Evolutionary conservation across 2,113 vertebrate genomes (phyloP).

Genomic region (Pluvialis apricaria): DNA sequence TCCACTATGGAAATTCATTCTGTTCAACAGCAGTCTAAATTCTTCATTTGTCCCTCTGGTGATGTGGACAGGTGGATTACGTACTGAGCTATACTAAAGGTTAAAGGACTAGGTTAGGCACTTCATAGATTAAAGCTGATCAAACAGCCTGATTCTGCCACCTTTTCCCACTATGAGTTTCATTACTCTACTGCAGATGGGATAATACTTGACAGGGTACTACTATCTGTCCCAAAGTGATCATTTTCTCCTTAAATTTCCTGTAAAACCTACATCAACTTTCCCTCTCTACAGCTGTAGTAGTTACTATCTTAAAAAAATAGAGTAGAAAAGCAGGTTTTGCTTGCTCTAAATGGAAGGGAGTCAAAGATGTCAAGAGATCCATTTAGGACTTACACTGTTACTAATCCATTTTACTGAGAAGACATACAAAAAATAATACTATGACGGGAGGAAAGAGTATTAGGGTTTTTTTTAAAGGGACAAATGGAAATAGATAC

Average conservation of each 20-base stretch:
- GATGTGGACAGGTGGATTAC: constrained; percentile 35
- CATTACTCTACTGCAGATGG: constrained; percentile 19
- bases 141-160: constrained; percentile 33
- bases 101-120: constrained; percentile 36
- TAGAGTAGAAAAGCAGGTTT: constrained; percentile 37
- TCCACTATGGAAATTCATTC: constrained; percentile 56
- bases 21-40: constrained; percentile 37
- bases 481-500: constrained; percentile 1
- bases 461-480: background rate
- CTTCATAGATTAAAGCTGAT: constrained; percentile 44
- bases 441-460: background rate
- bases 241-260: constrained; percentile 59
- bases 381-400: constrained; percentile 17
- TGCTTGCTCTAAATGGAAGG: background rate
- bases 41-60: constrained; percentile 33
- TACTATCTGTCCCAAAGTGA: constrained; percentile 52
- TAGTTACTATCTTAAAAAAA: constrained; percentile 6
- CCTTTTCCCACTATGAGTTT: constrained; percentile 27
- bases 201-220: constrained; percentile 49
- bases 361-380: constrained; percentile 24
- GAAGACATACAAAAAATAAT: constrained; percentile 21
- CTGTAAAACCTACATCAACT: constrained; percentile 36
- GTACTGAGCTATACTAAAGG: constrained; percentile 16
- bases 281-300: constrained; percentile 9
- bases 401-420: constrained; percentile 33